These are phyloP conservation scores for Cyrtorhinus lividipennis DNA, from an alignment of 1,140 invertebrate genomes.

Conservation along the genomic window DNA sequence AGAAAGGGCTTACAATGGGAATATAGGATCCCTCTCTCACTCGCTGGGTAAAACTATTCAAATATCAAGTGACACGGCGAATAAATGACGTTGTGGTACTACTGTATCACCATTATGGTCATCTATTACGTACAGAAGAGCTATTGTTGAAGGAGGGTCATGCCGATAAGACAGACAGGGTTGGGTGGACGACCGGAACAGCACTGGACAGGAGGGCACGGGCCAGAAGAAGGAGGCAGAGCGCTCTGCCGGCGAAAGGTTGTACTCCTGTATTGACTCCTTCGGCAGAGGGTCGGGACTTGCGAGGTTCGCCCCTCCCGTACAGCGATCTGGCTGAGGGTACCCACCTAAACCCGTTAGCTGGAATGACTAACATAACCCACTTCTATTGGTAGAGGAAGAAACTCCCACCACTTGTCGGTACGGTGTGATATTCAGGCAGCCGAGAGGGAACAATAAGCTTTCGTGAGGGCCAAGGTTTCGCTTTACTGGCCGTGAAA, in stretches of 20 bases:
- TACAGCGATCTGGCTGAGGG: background rate
- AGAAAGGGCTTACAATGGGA: too few relatives aligned
- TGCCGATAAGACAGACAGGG: background rate
- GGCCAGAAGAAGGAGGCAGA: background rate
- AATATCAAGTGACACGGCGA: too few relatives aligned
- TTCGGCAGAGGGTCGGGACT: background rate
- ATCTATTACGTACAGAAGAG: conserved; percentile 1
- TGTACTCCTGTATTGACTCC: background rate
- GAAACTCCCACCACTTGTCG: background rate
- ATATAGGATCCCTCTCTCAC: conserved; percentile 1
- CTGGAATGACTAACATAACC: background rate
- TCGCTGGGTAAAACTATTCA: background rate
- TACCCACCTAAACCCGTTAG: conserved; percentile 1
- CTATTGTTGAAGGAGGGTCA: background rate
- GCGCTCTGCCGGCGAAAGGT: background rate
- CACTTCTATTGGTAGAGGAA: background rate
- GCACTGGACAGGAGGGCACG: background rate
- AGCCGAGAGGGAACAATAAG: background rate
- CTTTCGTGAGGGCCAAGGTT: background rate
- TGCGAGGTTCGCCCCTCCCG: background rate
- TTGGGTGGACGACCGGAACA: background rate
- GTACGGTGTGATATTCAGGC: background rate
- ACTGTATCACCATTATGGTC: background rate
- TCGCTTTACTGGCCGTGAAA: background rate
- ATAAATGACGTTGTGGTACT: too few relatives aligned